Conservation (phyloP, 2,113 vertebrate species). For the Nicator chloris region DNA sequence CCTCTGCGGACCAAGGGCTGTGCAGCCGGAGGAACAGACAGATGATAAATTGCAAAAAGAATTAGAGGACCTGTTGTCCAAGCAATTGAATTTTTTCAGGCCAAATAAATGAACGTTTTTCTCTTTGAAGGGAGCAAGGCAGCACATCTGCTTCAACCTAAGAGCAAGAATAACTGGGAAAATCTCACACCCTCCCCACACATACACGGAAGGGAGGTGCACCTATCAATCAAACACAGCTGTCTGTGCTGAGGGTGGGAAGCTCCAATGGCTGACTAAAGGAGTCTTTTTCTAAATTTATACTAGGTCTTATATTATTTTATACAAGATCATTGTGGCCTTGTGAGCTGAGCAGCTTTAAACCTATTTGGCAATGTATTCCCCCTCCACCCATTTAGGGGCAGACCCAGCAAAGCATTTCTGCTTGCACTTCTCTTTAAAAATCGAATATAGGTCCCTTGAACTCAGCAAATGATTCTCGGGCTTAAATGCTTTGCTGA, state of each 20-base stretch:
- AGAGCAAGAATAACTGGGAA: slow-evolving; percentile 28
- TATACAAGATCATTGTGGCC: background rate
- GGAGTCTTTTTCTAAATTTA: background rate
- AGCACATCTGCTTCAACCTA: slow-evolving; percentile 39
- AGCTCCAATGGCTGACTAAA: background rate
- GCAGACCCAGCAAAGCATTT: background rate
- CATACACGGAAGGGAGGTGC: background rate
- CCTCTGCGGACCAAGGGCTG: background rate
- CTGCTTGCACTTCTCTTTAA: background rate
- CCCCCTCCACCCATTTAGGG: background rate
- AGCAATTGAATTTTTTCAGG: slow-evolving; percentile 39
- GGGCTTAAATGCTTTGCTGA: background rate
- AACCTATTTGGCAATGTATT: background rate
- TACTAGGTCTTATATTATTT: background rate
- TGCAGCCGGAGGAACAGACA: background rate
- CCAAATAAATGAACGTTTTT: background rate
- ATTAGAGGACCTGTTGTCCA: slow-evolving; percentile 51
- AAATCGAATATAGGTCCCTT: background rate
- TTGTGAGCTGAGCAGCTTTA: background rate
- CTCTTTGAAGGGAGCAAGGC: slow-evolving; percentile 32
- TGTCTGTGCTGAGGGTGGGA: background rate
- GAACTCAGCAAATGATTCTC: background rate
- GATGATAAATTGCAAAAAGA: slow-evolving; percentile 41
- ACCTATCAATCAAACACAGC: background rate
- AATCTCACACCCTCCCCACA: background rate